These are phyloP conservation scores for Sinohyriopsis cumingii DNA, from an alignment of 2,888 invertebrate genomes.

Conservation along the genomic window DNA sequence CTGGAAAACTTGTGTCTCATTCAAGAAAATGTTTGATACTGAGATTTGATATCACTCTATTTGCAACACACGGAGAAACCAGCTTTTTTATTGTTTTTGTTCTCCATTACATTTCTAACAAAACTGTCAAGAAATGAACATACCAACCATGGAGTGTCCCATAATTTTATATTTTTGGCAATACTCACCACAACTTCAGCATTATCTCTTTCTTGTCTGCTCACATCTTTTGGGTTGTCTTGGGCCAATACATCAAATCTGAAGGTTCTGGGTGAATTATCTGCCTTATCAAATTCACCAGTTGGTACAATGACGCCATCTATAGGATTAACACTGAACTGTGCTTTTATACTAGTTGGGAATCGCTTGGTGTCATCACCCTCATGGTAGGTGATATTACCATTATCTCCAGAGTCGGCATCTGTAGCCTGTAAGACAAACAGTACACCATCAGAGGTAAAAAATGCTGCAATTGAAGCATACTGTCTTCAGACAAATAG, in stretches of 20 bases:
- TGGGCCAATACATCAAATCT: constrained; percentile 40
- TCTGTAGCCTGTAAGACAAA: constrained; percentile 81
- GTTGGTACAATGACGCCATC: constrained; percentile 27
- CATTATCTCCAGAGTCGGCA: constrained; percentile 87
- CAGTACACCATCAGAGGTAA: neutral
- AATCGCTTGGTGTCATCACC: constrained; percentile 66
- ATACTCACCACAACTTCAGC: constrained; percentile 45
- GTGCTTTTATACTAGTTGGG: constrained; percentile 74
- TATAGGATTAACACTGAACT: constrained; percentile 21
- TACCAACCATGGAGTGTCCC: too few species aligned
- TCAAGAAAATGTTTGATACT: too few species aligned
- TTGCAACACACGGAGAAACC: too few species aligned
- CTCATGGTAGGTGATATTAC: constrained; percentile 81
- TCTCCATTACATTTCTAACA: too few species aligned
- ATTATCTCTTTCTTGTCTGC: constrained; percentile 24
- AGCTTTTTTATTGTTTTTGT: too few species aligned
- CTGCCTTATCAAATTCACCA: constrained; percentile 18
- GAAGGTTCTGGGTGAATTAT: constrained; percentile 15
- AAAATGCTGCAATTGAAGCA: too few species aligned
- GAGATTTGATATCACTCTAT: too few species aligned
- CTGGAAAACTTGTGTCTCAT: too few species aligned
- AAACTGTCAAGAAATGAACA: too few species aligned
- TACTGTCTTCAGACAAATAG: too few species aligned
- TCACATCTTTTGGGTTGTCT: constrained; percentile 38
- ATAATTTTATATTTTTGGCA: neutral